These are phyloP conservation scores for Parapristionchus giblindavisi DNA, from an alignment of 2,888 invertebrate genomes.

Conservation along the genomic window DNA sequence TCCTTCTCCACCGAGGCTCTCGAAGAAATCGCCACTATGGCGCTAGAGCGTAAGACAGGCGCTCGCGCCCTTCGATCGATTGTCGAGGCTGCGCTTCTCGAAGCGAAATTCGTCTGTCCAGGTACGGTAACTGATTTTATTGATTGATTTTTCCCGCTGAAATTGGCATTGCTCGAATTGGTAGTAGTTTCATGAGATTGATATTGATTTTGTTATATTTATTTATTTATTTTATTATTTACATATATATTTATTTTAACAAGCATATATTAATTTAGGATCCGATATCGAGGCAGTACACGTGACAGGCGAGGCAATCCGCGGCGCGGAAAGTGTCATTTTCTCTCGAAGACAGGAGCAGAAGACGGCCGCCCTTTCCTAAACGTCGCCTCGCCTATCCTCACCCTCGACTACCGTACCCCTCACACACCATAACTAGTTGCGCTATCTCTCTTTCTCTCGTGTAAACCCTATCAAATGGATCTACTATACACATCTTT, in stretches of 20 bases:
- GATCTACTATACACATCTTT: too few relatives aligned
- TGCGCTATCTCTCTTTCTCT: too few relatives aligned
- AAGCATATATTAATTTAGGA: too few relatives aligned
- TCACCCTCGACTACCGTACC: slow-evolving; percentile 29
- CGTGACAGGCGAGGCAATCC: slow-evolving; percentile 76
- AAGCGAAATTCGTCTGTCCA: slow-evolving; percentile 98
- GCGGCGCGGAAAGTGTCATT: slow-evolving; percentile 63
- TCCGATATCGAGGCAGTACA: slow-evolving; percentile 85
- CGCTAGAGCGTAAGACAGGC: slow-evolving; percentile 96
- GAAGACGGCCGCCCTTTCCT: slow-evolving; percentile 41
- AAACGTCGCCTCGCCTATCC: neutral
- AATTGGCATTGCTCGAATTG: too few relatives aligned
- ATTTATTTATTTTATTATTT: too few relatives aligned
- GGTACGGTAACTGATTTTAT: neutral
- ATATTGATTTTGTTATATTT: too few relatives aligned
- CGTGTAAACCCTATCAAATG: too few relatives aligned
- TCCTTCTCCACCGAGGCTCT: slow-evolving; percentile 88
- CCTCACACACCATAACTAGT: neutral
- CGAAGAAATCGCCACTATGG: slow-evolving; percentile 85
- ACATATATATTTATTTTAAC: too few relatives aligned
- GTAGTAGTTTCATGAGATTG: too few relatives aligned
- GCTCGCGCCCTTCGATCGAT: slow-evolving; percentile 85
- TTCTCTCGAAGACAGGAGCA: slow-evolving; percentile 53
- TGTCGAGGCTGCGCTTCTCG: slow-evolving; percentile 88
- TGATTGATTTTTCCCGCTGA: neutral